Percentiles rank a stretch among this genome's conserved stretches.
These are phyloP conservation scores for Romanogobio albipinnatus DNA, from an alignment of 2,113 vertebrate species.

Conservation along the genomic window DNA sequence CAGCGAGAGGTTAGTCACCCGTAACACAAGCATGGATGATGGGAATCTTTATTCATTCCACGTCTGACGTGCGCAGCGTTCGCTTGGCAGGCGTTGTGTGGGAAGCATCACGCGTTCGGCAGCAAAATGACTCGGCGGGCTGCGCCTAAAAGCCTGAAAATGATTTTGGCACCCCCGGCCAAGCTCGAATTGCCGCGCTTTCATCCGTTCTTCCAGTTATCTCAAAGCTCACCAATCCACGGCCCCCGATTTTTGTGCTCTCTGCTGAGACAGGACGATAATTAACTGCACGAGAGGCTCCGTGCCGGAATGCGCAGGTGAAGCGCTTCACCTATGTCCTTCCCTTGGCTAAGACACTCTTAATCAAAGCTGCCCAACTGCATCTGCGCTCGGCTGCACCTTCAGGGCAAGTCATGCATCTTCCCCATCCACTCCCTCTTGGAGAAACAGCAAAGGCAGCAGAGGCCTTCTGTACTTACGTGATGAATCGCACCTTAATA, in stretches of 20 bases:
- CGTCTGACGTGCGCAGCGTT: constrained; percentile 48
- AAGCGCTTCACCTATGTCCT: constrained; percentile 61
- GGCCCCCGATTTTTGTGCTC: not conserved
- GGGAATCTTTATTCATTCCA: constrained; percentile 61
- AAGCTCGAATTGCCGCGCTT: not conserved
- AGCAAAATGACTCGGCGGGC: not conserved
- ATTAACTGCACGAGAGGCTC: constrained; percentile 43
- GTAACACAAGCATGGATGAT: constrained; percentile 53
- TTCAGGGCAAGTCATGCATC: constrained; percentile 67
- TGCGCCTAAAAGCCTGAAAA: constrained; percentile 62
- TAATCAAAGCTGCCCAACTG: constrained; percentile 69
- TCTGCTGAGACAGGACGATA: constrained; percentile 32
- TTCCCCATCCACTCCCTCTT: constrained; percentile 36
- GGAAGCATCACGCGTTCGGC: constrained; percentile 31
- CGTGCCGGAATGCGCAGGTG: constrained; percentile 37
- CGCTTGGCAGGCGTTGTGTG: constrained; percentile 49
- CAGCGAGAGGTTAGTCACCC: constrained; percentile 51
- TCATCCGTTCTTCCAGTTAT: not conserved
- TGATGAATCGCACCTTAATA: constrained; percentile 33
- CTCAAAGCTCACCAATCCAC: not conserved
- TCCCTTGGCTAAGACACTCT: constrained; percentile 62
- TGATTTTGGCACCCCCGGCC: constrained; percentile 56
- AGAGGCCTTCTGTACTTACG: not conserved
- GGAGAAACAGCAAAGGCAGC: constrained; percentile 47
- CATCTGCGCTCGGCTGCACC: constrained; percentile 69